Percentiles rank a stretch among this genome's conserved stretches.
These are phyloP conservation scores for Paradoxurus hermaphroditus DNA, from an alignment of 2,113 vertebrate species.

Conservation along the genomic window DNA sequence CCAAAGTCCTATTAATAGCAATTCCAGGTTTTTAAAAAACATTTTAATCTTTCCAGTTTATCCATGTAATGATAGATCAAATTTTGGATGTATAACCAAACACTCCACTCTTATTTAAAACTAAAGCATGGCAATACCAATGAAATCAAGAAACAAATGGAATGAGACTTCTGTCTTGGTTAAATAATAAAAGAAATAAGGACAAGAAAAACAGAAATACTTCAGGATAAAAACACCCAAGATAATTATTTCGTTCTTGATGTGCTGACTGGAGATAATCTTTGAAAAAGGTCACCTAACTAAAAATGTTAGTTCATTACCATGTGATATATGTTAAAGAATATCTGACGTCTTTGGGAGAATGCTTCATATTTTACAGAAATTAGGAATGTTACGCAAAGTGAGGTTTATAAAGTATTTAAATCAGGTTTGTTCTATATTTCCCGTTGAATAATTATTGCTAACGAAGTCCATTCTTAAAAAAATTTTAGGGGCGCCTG, in stretches of 20 bases:
- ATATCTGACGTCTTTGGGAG: background rate
- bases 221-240: slow-evolving; percentile 36
- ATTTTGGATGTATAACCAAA: slow-evolving; percentile 29
- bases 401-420: background rate
- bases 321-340: background rate
- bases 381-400: background rate
- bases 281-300: slow-evolving; percentile 36
- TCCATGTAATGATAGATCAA: background rate
- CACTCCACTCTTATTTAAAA: slow-evolving; percentile 49
- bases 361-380: background rate
- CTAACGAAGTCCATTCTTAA: slow-evolving; percentile 14
- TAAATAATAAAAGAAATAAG: slow-evolving; percentile 15
- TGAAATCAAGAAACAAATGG: background rate
- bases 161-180: background rate
- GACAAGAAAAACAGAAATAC: slow-evolving; percentile 4
- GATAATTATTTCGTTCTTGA: background rate
- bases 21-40: slow-evolving; percentile 33
- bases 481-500: background rate
- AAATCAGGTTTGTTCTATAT: background rate
- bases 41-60: slow-evolving; percentile 54
- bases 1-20: slow-evolving; percentile 40
- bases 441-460: background rate
- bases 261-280: background rate
- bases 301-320: slow-evolving; percentile 23
- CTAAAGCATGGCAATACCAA: background rate